phyloP scores from a whole-genome alignment of 2,797 vertebrate species.

The Hemitrygon akajei region DNA sequence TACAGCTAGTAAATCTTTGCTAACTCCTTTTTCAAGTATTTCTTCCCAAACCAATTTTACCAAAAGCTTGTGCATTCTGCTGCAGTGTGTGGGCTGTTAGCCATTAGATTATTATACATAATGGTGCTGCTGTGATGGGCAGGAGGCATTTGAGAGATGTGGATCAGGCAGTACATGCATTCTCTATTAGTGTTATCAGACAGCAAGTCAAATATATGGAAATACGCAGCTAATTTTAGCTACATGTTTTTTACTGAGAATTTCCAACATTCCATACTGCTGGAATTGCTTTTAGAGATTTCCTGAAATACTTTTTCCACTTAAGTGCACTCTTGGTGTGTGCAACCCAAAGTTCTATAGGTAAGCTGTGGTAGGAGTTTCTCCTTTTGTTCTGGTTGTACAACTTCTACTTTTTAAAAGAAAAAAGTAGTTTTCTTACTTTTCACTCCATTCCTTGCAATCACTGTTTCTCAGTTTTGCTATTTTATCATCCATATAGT shows the following conservation, averaged over 20 bases:
- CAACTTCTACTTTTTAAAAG: too few species aligned
- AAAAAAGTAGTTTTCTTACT: not conserved
- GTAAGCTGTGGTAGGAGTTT: not conserved
- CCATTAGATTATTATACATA: not conserved
- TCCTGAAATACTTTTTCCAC: not conserved
- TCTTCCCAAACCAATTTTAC: not conserved
- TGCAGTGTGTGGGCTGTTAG: not conserved
- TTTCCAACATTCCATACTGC: not conserved
- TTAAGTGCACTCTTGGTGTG: not conserved
- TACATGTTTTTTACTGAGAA: not conserved
- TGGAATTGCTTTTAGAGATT: not conserved
- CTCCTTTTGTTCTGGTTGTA: not conserved
- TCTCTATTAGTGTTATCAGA: too few species aligned
- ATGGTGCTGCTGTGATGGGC: not conserved
- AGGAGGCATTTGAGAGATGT: not conserved
- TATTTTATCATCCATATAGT: not conserved
- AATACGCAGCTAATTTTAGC: not conserved
- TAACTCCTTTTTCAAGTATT: not conserved
- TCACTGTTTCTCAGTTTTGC: not conserved
- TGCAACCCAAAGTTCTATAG: not conserved
- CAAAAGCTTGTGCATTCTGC: not conserved
- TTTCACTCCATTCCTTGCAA: too few species aligned
- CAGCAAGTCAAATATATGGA: not conserved
- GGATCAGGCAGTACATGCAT: not conserved
- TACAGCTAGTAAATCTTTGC: too few species aligned